Base-by-base conservation (phyloP, 2,113 vertebrate species). In the Helogale parvula region DNA sequence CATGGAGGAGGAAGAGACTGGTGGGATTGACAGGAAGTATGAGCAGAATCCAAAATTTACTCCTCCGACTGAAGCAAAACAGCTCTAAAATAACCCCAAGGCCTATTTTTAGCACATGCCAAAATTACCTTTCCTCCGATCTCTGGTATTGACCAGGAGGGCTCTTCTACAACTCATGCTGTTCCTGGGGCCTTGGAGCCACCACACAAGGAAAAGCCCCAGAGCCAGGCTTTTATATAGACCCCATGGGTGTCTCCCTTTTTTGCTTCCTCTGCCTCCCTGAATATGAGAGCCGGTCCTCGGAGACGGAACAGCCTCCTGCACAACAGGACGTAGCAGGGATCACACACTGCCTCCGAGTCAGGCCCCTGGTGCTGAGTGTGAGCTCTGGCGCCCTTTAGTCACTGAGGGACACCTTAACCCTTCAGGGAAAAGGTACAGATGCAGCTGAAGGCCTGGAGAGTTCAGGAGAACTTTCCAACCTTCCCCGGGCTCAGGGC, bases 31-130 rank as follows among this genome's bases (percentile, higher is more conserved):
- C 89, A 94, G 95, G 92, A 96, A 96, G 54, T 96, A 21, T 82
- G 90, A 91, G 57, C 86, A 92, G 90, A 97, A 93, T 85, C 93
- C 88, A 84, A 94, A 68, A 95, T 80, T 71, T 63, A 25, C 69
- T 97, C 41, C 60, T 97, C 60, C 2, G 2, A 57, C 47, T 84
- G 29, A 90, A 84, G 79, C 96, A 94, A 95, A 96, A 95, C 69
- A 91, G 83, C 81, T 92, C 35, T 45, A 79, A 97, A 97, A 98
- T 93, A 96, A 90, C 87, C 1, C 2, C 54, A 1, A 9, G 14
- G n/a, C 63, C 77, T 97, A 97, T 97, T 98, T 98, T 97, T 97
- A 96, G 88, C 21, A 10, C 3, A 0, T 82, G 72, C 90, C 76
- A 12, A 76, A 77, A 93, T 94, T 95, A 97, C 94, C 87, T 94